Evolutionary conservation across 2,888 invertebrate genomes (phyloP).

Genomic region (Tyria jacobaeae): DNA sequence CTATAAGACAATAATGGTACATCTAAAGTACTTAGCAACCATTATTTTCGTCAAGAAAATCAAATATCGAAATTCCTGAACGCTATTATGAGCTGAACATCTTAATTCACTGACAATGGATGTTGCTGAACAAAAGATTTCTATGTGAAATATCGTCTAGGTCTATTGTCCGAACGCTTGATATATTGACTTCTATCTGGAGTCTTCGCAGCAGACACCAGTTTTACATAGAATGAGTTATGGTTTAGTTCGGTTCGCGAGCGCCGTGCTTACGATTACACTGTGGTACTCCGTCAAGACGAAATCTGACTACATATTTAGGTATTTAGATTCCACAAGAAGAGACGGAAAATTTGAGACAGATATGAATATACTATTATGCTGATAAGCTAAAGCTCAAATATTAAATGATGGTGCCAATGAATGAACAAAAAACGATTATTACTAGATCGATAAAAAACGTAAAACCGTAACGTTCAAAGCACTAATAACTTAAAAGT

Average conservation of each 20-base stretch:
- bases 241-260: slow-evolving; percentile 26
- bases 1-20: too few species aligned
- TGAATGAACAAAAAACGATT: too few species aligned
- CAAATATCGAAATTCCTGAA: slow-evolving; percentile 16
- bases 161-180: slow-evolving; percentile 61
- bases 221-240: slow-evolving; percentile 54
- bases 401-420: too few species aligned
- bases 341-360: too few species aligned
- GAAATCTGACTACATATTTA: slow-evolving; percentile 2
- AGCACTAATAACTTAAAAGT: too few species aligned
- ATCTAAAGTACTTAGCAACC: background rate
- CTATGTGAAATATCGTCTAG: slow-evolving; percentile 60
- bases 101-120: slow-evolving; percentile 61
- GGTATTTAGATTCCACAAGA: too few species aligned
- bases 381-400: too few species aligned
- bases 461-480: too few species aligned
- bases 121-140: slow-evolving; percentile 55
- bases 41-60: slow-evolving; percentile 10
- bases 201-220: slow-evolving; percentile 41
- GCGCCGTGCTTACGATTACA: slow-evolving; percentile 6
- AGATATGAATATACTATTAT: too few species aligned
- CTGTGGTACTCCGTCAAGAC: background rate
- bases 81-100: slow-evolving; percentile 46
- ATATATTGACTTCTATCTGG: slow-evolving; percentile 59
- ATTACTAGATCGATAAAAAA: too few species aligned